These are phyloP conservation scores for Rhyacophila brunnea DNA, from an alignment of 1,140 invertebrate species.

Conservation along the genomic window DNA sequence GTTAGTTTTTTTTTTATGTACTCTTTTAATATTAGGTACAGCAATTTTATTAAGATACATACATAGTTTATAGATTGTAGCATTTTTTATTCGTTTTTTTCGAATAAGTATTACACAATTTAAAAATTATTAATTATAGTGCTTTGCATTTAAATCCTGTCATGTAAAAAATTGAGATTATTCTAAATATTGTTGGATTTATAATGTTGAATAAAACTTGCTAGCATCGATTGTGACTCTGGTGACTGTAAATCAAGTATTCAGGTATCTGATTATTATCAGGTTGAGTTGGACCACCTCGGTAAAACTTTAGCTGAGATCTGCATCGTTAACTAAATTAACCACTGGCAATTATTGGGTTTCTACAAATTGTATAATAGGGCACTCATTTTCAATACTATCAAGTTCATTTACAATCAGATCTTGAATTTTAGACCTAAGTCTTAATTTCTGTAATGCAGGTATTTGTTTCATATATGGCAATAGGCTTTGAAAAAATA, in stretches of 20 bases:
- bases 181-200: too few species aligned
- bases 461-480: too few species aligned
- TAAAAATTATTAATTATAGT: not conserved
- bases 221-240: not conserved
- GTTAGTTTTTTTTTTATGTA: not conserved
- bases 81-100: not conserved
- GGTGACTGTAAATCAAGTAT: not conserved
- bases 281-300: not conserved
- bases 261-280: too few species aligned
- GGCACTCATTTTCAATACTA: not conserved
- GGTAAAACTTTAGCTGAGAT: not conserved
- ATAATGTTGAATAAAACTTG: not conserved
- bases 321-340: not conserved
- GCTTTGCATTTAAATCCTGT: not conserved
- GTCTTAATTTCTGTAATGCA: too few species aligned
- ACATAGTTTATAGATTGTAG: not conserved
- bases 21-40: not conserved
- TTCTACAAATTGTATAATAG: too few species aligned
- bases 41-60: constrained; percentile 4
- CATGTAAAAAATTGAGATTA: not conserved
- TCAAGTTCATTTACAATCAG: not conserved
- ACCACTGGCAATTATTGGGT: not conserved
- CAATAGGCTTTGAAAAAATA: too few species aligned
- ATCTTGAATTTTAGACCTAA: too few species aligned
- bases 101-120: not conserved